Evolutionary conservation across 2,113 vertebrate species (phyloP).

Genomic region (Takifugu bimaculatus): DNA sequence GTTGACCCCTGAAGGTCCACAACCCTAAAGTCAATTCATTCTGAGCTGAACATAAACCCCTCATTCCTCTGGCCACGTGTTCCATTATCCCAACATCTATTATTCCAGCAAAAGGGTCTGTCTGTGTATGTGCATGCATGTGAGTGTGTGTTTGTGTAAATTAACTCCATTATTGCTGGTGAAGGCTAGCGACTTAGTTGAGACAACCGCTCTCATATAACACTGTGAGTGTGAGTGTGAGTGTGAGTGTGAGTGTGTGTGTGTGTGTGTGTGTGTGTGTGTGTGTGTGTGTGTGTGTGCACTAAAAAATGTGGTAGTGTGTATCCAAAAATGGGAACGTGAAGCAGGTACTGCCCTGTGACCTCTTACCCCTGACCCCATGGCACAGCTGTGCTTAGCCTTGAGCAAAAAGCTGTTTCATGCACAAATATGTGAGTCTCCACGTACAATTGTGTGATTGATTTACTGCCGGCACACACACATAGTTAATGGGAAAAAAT

Average conservation of each 20-base stretch:
- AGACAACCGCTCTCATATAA: slow-evolving; percentile 16
- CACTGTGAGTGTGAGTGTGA: not conserved
- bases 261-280: no score
- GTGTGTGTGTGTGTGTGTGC: not conserved
- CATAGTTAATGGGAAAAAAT: slow-evolving; percentile 5
- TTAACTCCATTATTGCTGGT: slow-evolving; percentile 25
- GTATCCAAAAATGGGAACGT: slow-evolving; percentile 10
- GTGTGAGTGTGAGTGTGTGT: not conserved
- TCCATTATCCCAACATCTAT: slow-evolving; percentile 37
- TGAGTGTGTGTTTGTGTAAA: slow-evolving; percentile 16
- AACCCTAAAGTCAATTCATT: slow-evolving; percentile 27
- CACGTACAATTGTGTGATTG: slow-evolving; percentile 2
- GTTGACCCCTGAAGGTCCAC: no score
- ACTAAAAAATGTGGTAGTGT: slow-evolving; percentile 10
- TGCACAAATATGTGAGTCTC: slow-evolving; percentile 11
- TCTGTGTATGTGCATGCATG: slow-evolving; percentile 22
- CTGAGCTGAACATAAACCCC: slow-evolving; percentile 37
- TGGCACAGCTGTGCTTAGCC: slow-evolving; percentile 28
- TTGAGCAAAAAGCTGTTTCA: slow-evolving; percentile 2
- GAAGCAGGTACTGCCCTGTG: slow-evolving; percentile 53
- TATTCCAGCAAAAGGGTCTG: slow-evolving; percentile 24
- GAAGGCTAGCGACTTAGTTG: slow-evolving; percentile 34
- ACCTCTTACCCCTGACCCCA: slow-evolving; percentile 22
- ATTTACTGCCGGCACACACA: not conserved
- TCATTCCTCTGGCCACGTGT: slow-evolving; percentile 48